Percentiles rank a stretch among this genome's conserved stretches.
Conservation (phyloP, 2,888 invertebrate species). For the Spatulosminthurus flaviceps region DNA sequence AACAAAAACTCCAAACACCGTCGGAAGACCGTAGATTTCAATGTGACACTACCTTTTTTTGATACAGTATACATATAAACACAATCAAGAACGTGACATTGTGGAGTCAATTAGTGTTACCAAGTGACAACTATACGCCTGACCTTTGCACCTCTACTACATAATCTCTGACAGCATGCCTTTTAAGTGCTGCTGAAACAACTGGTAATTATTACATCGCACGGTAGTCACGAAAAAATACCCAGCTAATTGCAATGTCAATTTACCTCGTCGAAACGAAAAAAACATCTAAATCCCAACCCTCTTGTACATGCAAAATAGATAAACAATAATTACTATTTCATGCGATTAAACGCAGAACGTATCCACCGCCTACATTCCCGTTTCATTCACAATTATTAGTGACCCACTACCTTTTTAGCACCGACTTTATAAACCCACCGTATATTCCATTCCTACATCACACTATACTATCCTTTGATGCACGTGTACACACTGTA, state of each 20-base stretch:
- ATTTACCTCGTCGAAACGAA: not conserved
- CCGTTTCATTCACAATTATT: too few relatives aligned
- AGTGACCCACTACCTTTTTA: too few relatives aligned
- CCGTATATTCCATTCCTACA: too few relatives aligned
- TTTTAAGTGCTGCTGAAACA: not conserved
- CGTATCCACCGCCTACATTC: too few relatives aligned
- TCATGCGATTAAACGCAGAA: too few relatives aligned
- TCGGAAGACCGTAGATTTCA: not conserved
- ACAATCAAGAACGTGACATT: not conserved
- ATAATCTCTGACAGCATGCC: not conserved
- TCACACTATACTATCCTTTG: too few relatives aligned
- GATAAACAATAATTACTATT: too few relatives aligned
- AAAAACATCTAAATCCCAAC: not conserved
- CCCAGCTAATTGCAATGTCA: conserved; percentile 7
- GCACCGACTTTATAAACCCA: too few relatives aligned
- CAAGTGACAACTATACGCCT: not conserved
- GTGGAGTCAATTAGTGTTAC: conserved; percentile 10
- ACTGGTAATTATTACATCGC: conserved; percentile 4
- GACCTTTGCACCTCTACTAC: not conserved
- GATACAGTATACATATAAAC: not conserved
- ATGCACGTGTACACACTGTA: not conserved
- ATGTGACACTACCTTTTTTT: not conserved
- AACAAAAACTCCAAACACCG: too few relatives aligned
- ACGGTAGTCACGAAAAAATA: conserved; percentile 5
- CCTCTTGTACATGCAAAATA: not conserved